These are phyloP conservation scores for Sander lucioperca DNA, from an alignment of 2,113 vertebrate species.

Conservation along the genomic window DNA sequence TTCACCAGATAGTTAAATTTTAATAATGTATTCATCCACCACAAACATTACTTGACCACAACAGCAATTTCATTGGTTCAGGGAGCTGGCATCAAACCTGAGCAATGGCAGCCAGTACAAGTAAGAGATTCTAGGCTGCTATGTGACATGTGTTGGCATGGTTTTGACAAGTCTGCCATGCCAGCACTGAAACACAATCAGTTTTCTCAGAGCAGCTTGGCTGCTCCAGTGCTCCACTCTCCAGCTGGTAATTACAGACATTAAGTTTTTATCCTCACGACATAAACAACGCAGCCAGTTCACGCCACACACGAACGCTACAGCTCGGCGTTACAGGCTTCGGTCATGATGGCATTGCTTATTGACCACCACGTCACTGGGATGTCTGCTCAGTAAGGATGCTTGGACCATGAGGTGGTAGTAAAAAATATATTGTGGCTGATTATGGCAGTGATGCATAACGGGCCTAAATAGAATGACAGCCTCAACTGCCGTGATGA, in stretches of 20 bases:
- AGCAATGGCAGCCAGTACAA: conserved; percentile 50
- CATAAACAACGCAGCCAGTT: conserved; percentile 61
- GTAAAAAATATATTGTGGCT: conserved; percentile 14
- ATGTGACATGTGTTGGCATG: conserved; percentile 61
- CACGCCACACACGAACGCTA: conserved; percentile 54
- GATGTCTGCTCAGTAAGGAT: conserved; percentile 22
- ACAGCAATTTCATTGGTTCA: conserved; percentile 46
- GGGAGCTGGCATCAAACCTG: conserved; percentile 22
- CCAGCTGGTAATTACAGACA: conserved; percentile 70
- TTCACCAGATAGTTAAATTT: conserved; percentile 28
- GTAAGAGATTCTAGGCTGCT: conserved; percentile 56
- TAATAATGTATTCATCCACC: conserved; percentile 58
- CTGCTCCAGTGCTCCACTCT: conserved; percentile 41
- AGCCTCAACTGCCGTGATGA: conserved; percentile 50
- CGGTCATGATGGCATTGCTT: conserved; percentile 46
- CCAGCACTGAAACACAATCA: conserved; percentile 66
- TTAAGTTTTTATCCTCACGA: conserved; percentile 59
- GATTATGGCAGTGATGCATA: conserved; percentile 46
- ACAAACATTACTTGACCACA: conserved; percentile 65
- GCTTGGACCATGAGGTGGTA: conserved; percentile 26
- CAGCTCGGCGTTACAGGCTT: conserved; percentile 17
- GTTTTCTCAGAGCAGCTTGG: conserved; percentile 52
- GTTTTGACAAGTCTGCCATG: conserved; percentile 52
- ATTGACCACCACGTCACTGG: conserved; percentile 39
- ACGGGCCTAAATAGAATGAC: conserved; percentile 50